Base-by-base conservation (phyloP, 2,113 vertebrate genomes). In the Aythya baeri region DNA sequence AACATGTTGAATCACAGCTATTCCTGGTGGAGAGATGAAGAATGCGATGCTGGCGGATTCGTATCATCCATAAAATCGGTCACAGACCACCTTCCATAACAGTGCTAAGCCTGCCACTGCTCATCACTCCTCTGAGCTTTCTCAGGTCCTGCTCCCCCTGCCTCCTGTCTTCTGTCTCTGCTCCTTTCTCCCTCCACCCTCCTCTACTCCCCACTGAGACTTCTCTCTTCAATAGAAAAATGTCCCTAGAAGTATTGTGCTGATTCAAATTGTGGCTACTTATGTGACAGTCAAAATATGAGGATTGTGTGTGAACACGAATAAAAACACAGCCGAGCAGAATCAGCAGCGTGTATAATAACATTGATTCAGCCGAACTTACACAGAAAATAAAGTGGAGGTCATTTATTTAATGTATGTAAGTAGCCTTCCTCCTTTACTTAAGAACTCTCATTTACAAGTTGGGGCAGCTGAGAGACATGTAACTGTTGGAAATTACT, bases 1-100 rank as follows among this genome's bases (percentile, higher is more conserved):
- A 70, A 65, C 72, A 61, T 38, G 18, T 46, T 88, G 84, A 94
- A 73, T 94, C 87, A 83, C 50, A 80, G 59, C 31, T 85, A 36
- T 70, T 85, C 41, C 75, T 41, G 74, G 16, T 2, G 3, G 50
- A 44, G 11, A 44, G 44, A 54, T 8, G 66, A 92, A 89, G 17
- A 89, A 54, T n/a, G 71, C 32, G 4, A 18, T 61, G 52, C 52
- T 83, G 31, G 18, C 59, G n/a, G 31, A n/a, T 90, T 88, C 68
- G 17, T 57, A 21, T 6, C 36, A 52, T 25, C 44, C 49, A 10
- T 36, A 88, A 91, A 87, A 80, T n/a, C 62, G 7, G 11, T 29
- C 59, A 38, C 46, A 87, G 66, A 59, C 13, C 41, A 66, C 23
- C 57, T 85, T 81, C 70, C 5, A 0, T 31, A 75, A 46, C 2